Conservation (phyloP, 2,797 vertebrate genomes). For the Lacerta bilineata region DNA sequence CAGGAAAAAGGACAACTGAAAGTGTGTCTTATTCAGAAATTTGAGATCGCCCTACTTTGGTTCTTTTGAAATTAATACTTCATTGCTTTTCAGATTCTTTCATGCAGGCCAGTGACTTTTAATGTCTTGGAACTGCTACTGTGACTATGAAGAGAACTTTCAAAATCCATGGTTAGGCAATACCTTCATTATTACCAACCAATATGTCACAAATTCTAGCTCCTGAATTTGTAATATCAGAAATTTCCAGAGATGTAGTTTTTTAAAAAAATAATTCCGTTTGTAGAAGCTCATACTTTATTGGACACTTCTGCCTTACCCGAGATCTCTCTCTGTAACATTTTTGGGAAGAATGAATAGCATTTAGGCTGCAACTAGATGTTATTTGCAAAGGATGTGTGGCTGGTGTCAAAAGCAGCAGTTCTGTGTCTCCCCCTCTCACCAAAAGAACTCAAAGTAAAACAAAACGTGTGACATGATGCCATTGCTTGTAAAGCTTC, state of each 20-base stretch:
- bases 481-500: not conserved
- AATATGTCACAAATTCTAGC: not conserved
- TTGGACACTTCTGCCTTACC: conserved; percentile 21
- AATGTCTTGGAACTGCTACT: not conserved
- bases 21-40: conserved; percentile 21
- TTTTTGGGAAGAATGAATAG: not conserved
- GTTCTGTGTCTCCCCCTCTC: not conserved
- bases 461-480: not conserved
- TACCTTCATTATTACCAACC: not conserved
- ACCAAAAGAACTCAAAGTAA: not conserved
- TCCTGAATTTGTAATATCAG: conserved; percentile 55
- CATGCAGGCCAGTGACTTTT: not conserved
- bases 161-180: too few relatives aligned
- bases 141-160: not conserved
- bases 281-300: not conserved
- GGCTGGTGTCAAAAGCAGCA: not conserved
- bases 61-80: not conserved
- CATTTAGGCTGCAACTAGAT: not conserved
- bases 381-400: not conserved
- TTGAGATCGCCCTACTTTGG: not conserved
- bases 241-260: conserved; percentile 62
- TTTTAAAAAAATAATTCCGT: too few relatives aligned
- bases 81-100: not conserved
- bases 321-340: not conserved
- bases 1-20: conserved; percentile 41